Percentiles rank a stretch among this genome's conserved stretches.
These are phyloP conservation scores for Onychomys leucogaster DNA, from an alignment of 2,797 vertebrate genomes.

Conservation along the genomic window DNA sequence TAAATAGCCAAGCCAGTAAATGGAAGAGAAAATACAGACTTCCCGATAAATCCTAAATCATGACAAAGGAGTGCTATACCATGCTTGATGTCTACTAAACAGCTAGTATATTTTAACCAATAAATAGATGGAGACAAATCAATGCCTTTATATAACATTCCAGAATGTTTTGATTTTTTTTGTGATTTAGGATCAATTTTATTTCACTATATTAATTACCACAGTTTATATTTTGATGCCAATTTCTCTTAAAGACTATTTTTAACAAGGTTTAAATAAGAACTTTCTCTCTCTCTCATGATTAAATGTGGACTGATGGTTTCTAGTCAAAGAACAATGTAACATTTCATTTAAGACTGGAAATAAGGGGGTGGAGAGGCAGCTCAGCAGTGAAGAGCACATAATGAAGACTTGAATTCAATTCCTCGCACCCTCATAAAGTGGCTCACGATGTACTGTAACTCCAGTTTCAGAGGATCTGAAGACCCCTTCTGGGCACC, in stretches of 20 bases:
- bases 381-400: background rate
- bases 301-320: constrained; percentile 52
- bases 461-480: background rate
- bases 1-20: constrained; percentile 72
- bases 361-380: background rate
- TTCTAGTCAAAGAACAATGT: constrained; percentile 71
- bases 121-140: constrained; percentile 48
- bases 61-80: background rate
- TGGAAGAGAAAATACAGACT: constrained; percentile 60
- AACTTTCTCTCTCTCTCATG: constrained; percentile 13
- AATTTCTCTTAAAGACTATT: constrained; percentile 72
- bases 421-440: background rate
- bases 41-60: constrained; percentile 64
- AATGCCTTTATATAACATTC: constrained; percentile 16
- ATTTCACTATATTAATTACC: constrained; percentile 59
- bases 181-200: constrained; percentile 75
- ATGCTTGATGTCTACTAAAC: constrained; percentile 39
- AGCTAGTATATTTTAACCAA: constrained; percentile 54
- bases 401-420: background rate
- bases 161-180: constrained; percentile 57
- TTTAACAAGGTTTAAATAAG: constrained; percentile 75
- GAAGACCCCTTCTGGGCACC: background rate
- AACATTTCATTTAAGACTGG: constrained; percentile 66
- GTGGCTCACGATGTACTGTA: background rate
- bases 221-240: constrained; percentile 58